Base-by-base conservation (phyloP, 2,888 invertebrate genomes). In the Leucophora obtusa region DNA sequence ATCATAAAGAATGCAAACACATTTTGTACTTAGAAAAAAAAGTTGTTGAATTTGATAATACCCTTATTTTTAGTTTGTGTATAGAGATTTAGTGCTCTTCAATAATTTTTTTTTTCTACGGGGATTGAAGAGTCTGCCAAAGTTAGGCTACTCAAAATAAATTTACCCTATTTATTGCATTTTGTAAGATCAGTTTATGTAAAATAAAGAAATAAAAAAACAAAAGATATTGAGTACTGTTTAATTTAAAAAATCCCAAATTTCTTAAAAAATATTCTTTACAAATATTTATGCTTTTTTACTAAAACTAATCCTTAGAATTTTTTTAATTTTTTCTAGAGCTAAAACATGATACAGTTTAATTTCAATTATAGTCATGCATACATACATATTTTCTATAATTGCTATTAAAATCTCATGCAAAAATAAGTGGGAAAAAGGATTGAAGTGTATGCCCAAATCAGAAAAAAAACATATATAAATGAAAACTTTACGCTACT, bases 401-500 rank as follows among this genome's bases (percentile, higher is more conserved):
- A 24, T 56, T 28, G n/a, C 28, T 56, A 28, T 56, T 56, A 56
- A 56, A 54, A 56, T 6, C 14, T 24, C 4, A 24, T 24, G 28
- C 28, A 56, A 28, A 56, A n/a, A 24, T 56, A 17, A 6, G 50
- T 33, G 28, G 14, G 17, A 51, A 54, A 38, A 54, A 47, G 17
- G 11, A 62, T 11, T 15, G 24, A 56, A 15, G 53, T 47, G 43
- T 47, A 47, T 47, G 43, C n/a, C n/a, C 24, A 24, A 28, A 51
- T 38, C 53, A 62, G 11, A 58, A 58, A 18, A 28, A 56, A 68
- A 35, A 58, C 18, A 54, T 0, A 53, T 11, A 53, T 43, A 56
- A 62, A 11, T 47, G 51, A 68, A 72, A 66, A 63, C 51, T 72
- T 79, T 54, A 71, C 71, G 78, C 65, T 24, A 62, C 58, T 71